Evolutionary conservation across 2,113 vertebrate genomes (phyloP), one percentile per base, ranked within the genome.

Genomic region (Gymnarchus niloticus): DNA sequence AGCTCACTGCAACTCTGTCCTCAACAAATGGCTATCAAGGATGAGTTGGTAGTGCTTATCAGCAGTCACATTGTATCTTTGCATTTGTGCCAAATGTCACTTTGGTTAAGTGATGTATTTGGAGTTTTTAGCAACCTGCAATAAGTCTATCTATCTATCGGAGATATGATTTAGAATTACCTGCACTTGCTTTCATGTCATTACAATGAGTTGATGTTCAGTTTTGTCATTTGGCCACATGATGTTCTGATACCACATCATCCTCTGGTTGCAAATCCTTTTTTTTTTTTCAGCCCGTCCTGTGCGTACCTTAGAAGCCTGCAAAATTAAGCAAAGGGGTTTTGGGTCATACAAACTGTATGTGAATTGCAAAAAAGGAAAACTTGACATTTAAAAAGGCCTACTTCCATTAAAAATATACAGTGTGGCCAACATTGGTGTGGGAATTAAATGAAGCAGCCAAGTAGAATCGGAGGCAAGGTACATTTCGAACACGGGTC

Each of bases 371-470:
- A 73, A 73, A 41, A 73, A 73, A 73, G 23, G 65, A 41, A 41
- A 33, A 73, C 65, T 33, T 73, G 65, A 73, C 65, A 73, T 73
- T 73, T 73, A 73, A 73, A 73, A 73, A 37, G 65, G 14, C 65
- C 41, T 41, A 12, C 65, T 41, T 73, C 41, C 65, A 73, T 73
- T 69, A 69, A 69, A 69, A 69, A 69, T 69, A 33, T 19, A 41
- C 41, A 33, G 41, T 41, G 65, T 73, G 65, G 41, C 65, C 65
- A 73, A 4, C 65, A 73, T 5, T 41, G 65, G 33, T 41, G 65
- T n/a, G 3, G 65, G 33, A 14, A 73, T 1, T 28, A 37, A 33
- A 37, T 4, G 61, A 73, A 28, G 3, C 41, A 73, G 19, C 28
- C 65, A 73, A 73, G 65, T 33, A 33, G 65, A 73, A 73, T 37